Percentiles rank a stretch among this genome's conserved stretches.
These are phyloP conservation scores for Rhorus exstirpatorius DNA, from an alignment of 2,888 invertebrate genomes.

Conservation along the genomic window DNA sequence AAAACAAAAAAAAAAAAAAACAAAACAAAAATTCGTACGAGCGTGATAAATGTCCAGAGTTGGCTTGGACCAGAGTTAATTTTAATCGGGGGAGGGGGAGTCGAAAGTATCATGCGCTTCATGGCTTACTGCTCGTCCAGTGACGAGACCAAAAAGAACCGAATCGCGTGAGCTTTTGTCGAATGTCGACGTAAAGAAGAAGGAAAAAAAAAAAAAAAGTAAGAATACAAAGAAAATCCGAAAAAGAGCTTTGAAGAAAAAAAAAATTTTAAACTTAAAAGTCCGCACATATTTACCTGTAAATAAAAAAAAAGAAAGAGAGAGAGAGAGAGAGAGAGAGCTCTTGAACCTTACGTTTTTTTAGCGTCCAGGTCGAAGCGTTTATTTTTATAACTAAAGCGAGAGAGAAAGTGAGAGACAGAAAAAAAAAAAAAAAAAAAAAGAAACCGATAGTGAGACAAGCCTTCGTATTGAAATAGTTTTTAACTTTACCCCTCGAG, in stretches of 20 bases:
- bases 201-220: conserved; percentile 36
- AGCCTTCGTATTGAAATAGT: conserved; percentile 38
- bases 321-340: conserved; percentile 11
- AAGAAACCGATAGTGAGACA: conserved; percentile 36
- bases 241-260: conserved; percentile 6
- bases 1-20: background rate
- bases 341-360: conserved; percentile 77
- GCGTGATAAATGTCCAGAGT: too few species aligned
- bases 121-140: conserved; percentile 37
- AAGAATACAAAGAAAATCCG: conserved; percentile 9
- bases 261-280: background rate
- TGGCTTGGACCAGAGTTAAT: too few species aligned
- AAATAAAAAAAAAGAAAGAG: conserved; percentile 37
- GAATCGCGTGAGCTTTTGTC: conserved; percentile 23
- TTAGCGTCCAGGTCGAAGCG: conserved; percentile 77
- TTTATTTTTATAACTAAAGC: conserved; percentile 82
- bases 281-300: conserved; percentile 55
- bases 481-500: conserved; percentile 36
- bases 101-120: too few species aligned
- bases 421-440: background rate
- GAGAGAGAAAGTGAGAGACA: conserved; percentile 18
- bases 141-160: conserved; percentile 18
- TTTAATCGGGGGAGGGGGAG: too few species aligned
- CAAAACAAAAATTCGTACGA: background rate
- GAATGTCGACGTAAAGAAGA: conserved; percentile 18